These are phyloP conservation scores for Adelognathus sp. DNA, from an alignment of 2,888 invertebrate genomes.

Conservation along the genomic window DNA sequence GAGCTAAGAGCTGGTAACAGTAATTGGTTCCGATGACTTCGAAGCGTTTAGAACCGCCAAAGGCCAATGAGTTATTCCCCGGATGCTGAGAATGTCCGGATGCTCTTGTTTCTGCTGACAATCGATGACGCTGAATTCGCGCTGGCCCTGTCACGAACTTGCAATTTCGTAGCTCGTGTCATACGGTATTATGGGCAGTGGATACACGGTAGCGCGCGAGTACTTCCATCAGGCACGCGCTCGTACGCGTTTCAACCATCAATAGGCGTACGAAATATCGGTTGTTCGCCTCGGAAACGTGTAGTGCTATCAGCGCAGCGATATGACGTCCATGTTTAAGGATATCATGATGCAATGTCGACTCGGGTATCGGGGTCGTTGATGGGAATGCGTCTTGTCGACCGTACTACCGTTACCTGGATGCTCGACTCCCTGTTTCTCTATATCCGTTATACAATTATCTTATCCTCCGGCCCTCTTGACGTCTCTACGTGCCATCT, in stretches of 20 bases:
- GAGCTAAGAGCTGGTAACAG: background rate
- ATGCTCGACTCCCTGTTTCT: background rate
- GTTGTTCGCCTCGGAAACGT: background rate
- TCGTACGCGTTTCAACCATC: background rate
- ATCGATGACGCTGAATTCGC: constrained; percentile 12
- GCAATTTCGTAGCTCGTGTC: constrained; percentile 22
- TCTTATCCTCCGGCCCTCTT: background rate
- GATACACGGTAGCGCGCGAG: background rate
- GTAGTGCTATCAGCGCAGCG: background rate
- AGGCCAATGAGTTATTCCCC: constrained; percentile 8
- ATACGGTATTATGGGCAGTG: background rate
- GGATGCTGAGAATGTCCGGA: constrained; percentile 1
- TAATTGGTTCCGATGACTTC: background rate
- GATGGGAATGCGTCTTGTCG: background rate
- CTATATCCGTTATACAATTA: background rate
- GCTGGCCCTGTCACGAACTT: background rate
- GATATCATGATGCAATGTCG: background rate
- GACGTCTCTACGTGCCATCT: background rate
- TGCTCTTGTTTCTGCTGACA: background rate
- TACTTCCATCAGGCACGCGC: background rate
- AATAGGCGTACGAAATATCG: background rate
- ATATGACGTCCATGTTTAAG: background rate
- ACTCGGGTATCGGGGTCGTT: background rate
- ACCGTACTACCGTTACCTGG: background rate
- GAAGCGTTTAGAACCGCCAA: background rate